Conservation (phyloP, 2,113 vertebrate genomes). For the Taxidea taxus region DNA sequence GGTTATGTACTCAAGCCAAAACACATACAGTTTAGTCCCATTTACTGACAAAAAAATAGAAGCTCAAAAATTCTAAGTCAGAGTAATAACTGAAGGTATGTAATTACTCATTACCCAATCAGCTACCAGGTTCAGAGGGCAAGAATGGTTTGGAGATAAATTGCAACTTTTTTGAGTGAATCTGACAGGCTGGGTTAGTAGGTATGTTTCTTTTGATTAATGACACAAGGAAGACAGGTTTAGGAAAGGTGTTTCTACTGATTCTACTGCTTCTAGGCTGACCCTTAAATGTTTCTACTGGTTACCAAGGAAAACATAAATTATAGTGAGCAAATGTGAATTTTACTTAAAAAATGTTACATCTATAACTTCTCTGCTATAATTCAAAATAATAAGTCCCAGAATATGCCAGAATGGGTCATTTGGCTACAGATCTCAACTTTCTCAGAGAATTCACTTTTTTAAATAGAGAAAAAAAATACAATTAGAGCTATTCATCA, state of each 20-base stretch:
- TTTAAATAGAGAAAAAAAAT: constrained; percentile 18
- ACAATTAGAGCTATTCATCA: constrained; percentile 22
- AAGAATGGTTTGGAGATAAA: constrained; percentile 72
- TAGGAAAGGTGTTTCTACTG: constrained; percentile 66
- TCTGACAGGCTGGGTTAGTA: constrained; percentile 70
- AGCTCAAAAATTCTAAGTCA: constrained; percentile 69
- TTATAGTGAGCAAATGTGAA: constrained; percentile 64
- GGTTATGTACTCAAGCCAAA: constrained; percentile 72
- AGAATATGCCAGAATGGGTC: constrained; percentile 11
- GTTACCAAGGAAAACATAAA: constrained; percentile 71
- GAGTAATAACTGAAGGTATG: constrained; percentile 64
- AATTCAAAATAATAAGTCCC: constrained; percentile 58
- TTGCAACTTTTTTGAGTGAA: constrained; percentile 67
- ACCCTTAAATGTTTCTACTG: constrained; percentile 68
- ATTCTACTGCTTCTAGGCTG: constrained; percentile 70
- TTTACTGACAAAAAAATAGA: constrained; percentile 67
- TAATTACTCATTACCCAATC: constrained; percentile 80
- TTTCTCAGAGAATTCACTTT: constrained; percentile 28
- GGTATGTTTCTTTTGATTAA: constrained; percentile 75
- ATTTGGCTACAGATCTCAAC: constrained; percentile 13
- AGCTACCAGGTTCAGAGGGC: constrained; percentile 67
- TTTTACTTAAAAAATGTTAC: constrained; percentile 56
- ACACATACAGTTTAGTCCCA: constrained; percentile 65
- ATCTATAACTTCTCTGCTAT: constrained; percentile 4
- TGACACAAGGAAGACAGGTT: constrained; percentile 68